These are phyloP conservation scores for Zootoca vivipara DNA, from an alignment of 2,113 vertebrate genomes.

Conservation along the genomic window DNA sequence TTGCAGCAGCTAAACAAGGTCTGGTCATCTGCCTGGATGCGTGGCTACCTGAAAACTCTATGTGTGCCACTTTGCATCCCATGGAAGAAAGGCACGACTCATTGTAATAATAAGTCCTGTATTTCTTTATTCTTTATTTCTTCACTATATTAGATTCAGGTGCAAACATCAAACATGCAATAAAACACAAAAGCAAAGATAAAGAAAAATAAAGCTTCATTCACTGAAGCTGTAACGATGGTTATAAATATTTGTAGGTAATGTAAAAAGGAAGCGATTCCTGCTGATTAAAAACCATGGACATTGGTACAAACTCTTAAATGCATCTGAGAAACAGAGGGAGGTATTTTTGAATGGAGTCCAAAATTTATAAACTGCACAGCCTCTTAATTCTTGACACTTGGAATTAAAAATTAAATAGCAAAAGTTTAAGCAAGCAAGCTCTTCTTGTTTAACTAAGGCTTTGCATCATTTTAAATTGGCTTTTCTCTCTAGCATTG, in stretches of 20 bases:
- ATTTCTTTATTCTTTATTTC: background rate
- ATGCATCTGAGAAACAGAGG: background rate
- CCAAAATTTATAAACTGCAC: rapidly evolving
- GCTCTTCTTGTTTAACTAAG: conserved; percentile 8
- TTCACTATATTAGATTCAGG: background rate
- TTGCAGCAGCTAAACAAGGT: background rate
- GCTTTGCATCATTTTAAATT: conserved; percentile 33
- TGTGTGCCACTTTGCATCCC: background rate
- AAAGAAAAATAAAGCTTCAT: background rate
- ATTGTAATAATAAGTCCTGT: background rate
- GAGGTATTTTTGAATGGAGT: background rate
- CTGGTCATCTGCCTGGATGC: background rate
- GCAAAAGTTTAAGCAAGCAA: background rate
- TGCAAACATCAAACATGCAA: background rate
- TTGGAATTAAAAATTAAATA: conserved; percentile 30
- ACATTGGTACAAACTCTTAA: background rate
- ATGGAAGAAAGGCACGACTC: background rate
- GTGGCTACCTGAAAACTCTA: background rate
- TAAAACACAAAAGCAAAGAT: background rate
- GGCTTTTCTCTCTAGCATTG: conserved; percentile 42
- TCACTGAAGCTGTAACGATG: background rate
- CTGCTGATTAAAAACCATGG: background rate
- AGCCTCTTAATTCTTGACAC: background rate
- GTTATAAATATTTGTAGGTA: background rate
- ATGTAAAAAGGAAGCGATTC: background rate